Percentiles rank a stretch among this genome's conserved stretches.
Evolutionary conservation across 2,797 vertebrate species (phyloP).

Genomic region (Hippocampus kuda): DNA sequence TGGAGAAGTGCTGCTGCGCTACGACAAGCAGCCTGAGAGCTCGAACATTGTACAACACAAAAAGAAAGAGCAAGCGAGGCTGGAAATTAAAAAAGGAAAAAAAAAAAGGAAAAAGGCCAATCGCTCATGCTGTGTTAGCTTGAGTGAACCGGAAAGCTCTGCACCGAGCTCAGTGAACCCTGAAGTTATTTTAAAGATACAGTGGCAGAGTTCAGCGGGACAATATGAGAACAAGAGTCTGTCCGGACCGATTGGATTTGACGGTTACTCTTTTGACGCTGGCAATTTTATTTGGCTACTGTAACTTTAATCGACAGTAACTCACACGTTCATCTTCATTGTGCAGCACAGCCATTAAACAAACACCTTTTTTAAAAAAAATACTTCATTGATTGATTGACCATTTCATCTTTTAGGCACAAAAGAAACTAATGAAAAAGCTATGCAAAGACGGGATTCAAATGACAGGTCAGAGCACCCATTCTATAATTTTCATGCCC

Average conservation of each 20-base stretch:
- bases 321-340: neutral
- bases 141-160: slow-evolving; percentile 52
- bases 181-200: slow-evolving; percentile 57
- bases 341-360: neutral
- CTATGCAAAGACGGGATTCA: too few species aligned
- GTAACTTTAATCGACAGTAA: neutral
- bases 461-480: too few species aligned
- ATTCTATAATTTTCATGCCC: too few species aligned
- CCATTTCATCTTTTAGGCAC: neutral
- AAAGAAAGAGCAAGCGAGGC: neutral
- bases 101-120: slow-evolving; percentile 32
- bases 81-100: neutral
- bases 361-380: neutral
- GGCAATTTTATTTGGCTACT: neutral
- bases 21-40: slow-evolving; percentile 50
- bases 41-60: slow-evolving; percentile 55
- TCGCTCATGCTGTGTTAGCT: slow-evolving; percentile 52
- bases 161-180: slow-evolving; percentile 51
- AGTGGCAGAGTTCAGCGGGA: slow-evolving; percentile 48
- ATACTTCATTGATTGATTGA: neutral
- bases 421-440: too few species aligned
- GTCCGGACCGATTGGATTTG: slow-evolving; percentile 17
- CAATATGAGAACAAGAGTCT: slow-evolving; percentile 19
- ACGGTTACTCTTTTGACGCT: neutral
- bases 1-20: slow-evolving; percentile 15